Percentiles rank a stretch among this genome's conserved stretches.
Conservation (phyloP, 1,140 invertebrate species). For the Drosophila nasuta region DNA sequence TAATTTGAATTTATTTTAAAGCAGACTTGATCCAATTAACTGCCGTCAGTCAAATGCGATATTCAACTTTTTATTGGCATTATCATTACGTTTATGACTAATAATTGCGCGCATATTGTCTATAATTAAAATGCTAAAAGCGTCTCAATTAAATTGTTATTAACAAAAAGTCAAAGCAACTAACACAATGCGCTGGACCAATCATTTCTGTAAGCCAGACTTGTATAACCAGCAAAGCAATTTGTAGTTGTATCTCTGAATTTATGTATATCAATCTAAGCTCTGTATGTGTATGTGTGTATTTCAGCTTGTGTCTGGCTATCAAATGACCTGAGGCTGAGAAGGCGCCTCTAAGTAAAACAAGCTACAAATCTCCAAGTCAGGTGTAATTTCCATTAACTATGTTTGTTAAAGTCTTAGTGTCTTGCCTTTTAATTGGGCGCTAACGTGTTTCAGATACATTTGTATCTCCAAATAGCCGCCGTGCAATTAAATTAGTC, state of each 20-base stretch:
- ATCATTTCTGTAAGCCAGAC: constrained; percentile 41
- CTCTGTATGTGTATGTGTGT: neutral
- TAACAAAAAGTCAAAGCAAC: constrained; percentile 73
- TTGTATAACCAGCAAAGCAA: constrained; percentile 36
- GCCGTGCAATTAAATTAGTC: constrained; percentile 67
- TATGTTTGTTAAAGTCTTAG: constrained; percentile 71
- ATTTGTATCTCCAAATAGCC: constrained; percentile 73
- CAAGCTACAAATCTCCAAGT: constrained; percentile 63
- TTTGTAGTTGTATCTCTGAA: constrained; percentile 25
- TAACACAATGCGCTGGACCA: constrained; percentile 46
- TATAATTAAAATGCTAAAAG: constrained; percentile 80
- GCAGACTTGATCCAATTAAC: constrained; percentile 65
- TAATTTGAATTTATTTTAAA: too few relatives aligned
- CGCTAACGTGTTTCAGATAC: constrained; percentile 81
- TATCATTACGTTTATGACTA: constrained; percentile 81
- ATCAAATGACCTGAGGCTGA: constrained; percentile 36
- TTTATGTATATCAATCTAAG: constrained; percentile 23
- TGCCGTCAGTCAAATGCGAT: constrained; percentile 44
- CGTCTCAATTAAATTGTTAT: constrained; percentile 82
- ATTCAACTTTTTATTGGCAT: constrained; percentile 72
- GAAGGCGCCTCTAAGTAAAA: constrained; percentile 57
- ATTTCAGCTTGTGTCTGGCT: neutral
- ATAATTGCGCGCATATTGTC: constrained; percentile 80
- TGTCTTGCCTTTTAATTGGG: constrained; percentile 77
- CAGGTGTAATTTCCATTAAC: constrained; percentile 79